A percentile compares a stretch with the other conserved stretches of the same genome.
phyloP scores from a whole-genome alignment of 2,888 invertebrate species.

The Antitype chi region DNA sequence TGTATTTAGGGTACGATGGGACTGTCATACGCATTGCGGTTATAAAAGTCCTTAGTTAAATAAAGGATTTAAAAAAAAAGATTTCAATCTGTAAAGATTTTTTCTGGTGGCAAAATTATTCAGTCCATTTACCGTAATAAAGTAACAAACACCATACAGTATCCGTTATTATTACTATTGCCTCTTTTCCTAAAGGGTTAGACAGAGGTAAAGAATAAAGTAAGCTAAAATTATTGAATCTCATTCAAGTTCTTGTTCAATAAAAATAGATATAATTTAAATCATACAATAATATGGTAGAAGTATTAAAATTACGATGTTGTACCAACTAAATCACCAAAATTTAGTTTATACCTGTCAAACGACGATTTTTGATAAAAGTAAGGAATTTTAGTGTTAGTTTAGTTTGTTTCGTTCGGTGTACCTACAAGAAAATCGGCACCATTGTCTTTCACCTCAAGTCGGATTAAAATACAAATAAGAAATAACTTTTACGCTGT shows the following conservation, averaged over 20 bases:
- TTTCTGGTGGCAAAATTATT: not conserved
- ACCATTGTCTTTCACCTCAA: slow-evolving; percentile 20
- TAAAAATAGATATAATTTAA: not conserved
- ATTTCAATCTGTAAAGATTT: not conserved
- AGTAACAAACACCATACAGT: not conserved
- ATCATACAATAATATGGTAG: too few relatives aligned
- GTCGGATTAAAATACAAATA: not conserved
- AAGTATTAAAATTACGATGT: not conserved
- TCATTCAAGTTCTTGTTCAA: not conserved
- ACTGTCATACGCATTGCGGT: too few relatives aligned
- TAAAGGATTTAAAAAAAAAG: too few relatives aligned
- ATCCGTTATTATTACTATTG: not conserved
- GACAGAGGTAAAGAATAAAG: not conserved
- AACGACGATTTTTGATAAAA: too few relatives aligned
- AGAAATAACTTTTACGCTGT: slow-evolving; percentile 11
- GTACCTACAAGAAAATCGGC: too few relatives aligned
- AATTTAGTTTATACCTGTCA: too few relatives aligned
- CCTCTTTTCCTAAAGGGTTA: not conserved
- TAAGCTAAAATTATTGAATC: not conserved
- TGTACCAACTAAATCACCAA: too few relatives aligned
- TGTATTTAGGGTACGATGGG: not conserved
- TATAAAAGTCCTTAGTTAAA: too few relatives aligned
- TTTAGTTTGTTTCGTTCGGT: too few relatives aligned
- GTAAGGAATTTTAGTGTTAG: too few relatives aligned
- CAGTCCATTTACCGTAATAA: not conserved